Percentiles rank a stretch among this genome's conserved stretches.
phyloP scores from a whole-genome alignment of 2,797 vertebrate species.

The Leuciscus waleckii region DNA sequence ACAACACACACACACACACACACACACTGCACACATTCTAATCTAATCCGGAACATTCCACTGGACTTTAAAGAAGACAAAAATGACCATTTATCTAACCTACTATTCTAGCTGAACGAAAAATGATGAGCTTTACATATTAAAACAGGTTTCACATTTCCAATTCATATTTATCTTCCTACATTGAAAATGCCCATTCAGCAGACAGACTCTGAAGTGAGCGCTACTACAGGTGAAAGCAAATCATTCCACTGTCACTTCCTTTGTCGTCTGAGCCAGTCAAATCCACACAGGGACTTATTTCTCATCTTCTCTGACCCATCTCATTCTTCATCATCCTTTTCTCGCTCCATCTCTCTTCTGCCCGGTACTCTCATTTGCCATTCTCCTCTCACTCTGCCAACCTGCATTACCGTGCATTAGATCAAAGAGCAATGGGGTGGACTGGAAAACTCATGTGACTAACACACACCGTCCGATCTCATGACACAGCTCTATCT shows the following conservation, averaged over 20 bases:
- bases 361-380: slow-evolving; percentile 8
- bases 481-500: slow-evolving; percentile 42
- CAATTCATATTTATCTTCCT: slow-evolving; percentile 19
- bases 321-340: slow-evolving; percentile 40
- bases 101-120: neutral
- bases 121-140: slow-evolving; percentile 11
- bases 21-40: neutral
- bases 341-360: slow-evolving; percentile 18
- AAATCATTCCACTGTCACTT: slow-evolving; percentile 25
- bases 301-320: slow-evolving; percentile 35
- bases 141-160: slow-evolving; percentile 1
- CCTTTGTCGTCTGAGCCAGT: slow-evolving; percentile 23
- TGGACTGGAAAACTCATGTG: slow-evolving; percentile 27
- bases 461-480: slow-evolving; percentile 18
- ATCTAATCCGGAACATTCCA: neutral
- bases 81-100: neutral
- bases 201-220: slow-evolving; percentile 16
- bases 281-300: slow-evolving; percentile 5
- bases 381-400: slow-evolving; percentile 25
- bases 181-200: neutral
- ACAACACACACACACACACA: too few species aligned
- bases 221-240: slow-evolving; percentile 20
- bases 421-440: slow-evolving; percentile 54
- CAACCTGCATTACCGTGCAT: slow-evolving; percentile 50
- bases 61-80: neutral